Evolutionary conservation across 1,140 invertebrate genomes (phyloP), one percentile per base, ranked within the genome.

Genomic region (Caerostris darwini): DNA sequence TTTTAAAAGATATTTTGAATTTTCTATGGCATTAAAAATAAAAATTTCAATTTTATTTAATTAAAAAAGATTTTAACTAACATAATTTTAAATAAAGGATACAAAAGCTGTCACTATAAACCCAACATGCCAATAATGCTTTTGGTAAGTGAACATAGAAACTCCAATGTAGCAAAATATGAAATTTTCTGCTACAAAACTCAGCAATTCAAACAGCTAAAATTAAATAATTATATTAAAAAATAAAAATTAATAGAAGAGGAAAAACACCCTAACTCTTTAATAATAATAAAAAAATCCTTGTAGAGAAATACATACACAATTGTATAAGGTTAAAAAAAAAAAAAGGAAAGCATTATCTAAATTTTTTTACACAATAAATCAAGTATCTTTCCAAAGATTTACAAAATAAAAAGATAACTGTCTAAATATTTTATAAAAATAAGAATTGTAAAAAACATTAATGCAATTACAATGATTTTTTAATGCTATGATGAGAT

Each of bases 91-190:
- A 90, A 56, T 94, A 96, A 94, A 96, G 96, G 96, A 96, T 98
- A 99, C 98, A 96, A 99, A 99, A 96, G 99, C 98, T 95, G 98
- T 97, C 93, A 98, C 97, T 92, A 99, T 99, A 95, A 99, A 99
- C 87, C 97, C 97, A 57, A 97, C 97, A 96, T 99, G 98, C 96
- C 99, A 99, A 95, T 98, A 97, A 96, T 99, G 99, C 95, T 98
- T 98, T 14, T 98, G 98, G 96, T 99, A 99, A 0, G 99, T 99
- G 95, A 99, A 99, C 97, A 99, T 99, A 6, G 98, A 99, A 0
- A 99, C 99, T 19, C 99, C 99, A 95, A 99, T 99, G 96, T 99
- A 99, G 54, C 98, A 98, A 96, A 99, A 99, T 95, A 99, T 99
- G 96, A 99, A 99, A 96, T 99, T 99, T 96, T 99, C 99, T 0